phyloP scores from a whole-genome alignment of 2,113 vertebrate genomes.

The Xenus cinereus region DNA sequence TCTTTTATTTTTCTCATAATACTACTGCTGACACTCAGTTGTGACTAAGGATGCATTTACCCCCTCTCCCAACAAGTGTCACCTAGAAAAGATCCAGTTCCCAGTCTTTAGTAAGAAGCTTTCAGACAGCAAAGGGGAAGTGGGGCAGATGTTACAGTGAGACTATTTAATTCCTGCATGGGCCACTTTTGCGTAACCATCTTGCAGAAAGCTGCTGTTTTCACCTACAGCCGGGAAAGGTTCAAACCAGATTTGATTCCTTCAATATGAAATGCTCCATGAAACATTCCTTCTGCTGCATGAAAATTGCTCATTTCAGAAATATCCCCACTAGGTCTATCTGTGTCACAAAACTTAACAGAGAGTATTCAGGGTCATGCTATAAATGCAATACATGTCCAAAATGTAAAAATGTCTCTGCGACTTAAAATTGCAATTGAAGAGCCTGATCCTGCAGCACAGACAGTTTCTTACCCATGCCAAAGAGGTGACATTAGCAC shows the following conservation, averaged over 20 bases:
- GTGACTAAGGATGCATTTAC: neutral
- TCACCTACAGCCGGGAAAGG: neutral
- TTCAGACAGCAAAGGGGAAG: neutral
- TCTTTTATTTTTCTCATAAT: neutral
- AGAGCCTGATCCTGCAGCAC: neutral
- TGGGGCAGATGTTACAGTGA: neutral
- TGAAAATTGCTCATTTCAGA: constrained; percentile 28
- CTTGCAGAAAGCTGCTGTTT: neutral
- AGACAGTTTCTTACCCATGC: neutral
- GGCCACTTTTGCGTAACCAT: neutral
- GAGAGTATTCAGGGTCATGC: neutral
- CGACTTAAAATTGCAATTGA: neutral
- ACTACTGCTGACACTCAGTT: neutral
- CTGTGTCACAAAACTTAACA: neutral
- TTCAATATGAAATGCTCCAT: neutral
- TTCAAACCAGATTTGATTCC: neutral
- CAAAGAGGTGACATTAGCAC: neutral
- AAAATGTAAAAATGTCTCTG: neutral
- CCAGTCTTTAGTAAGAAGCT: neutral
- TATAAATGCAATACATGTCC: neutral
- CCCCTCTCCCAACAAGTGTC: neutral
- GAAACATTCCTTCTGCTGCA: neutral
- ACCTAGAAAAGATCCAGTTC: neutral
- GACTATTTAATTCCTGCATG: neutral
- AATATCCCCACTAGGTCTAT: neutral